Evolutionary conservation across 2,888 invertebrate genomes (phyloP), one percentile per base, ranked within the genome.

Genomic region (Tholera decimalis): DNA sequence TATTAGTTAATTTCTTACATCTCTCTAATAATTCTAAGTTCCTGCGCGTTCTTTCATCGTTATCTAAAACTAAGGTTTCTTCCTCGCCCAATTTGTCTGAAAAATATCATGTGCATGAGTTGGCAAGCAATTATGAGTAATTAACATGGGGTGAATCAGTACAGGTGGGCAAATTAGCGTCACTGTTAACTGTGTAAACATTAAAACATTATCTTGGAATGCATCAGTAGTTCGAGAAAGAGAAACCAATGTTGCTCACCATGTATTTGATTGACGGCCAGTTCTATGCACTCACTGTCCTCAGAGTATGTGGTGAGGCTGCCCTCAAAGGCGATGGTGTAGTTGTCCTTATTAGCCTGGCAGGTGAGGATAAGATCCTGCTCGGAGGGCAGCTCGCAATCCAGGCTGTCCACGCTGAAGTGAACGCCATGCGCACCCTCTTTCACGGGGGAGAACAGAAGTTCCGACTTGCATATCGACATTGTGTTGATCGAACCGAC

Each of bases 271-370:
- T 92, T 95, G 94, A 95, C 95, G 92, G 93, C 89, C 67, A 89
- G 84, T 89, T 95, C 95, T 77, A 86, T 95, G 92, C 97, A 97
- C 93, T 97, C 97, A 88, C 97, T 98, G 89, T 97, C 98, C 93
- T 98, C 98, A 58, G 98, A 98, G 92, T 97, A 98, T 96, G 97
- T 97, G 78, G 97, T 97, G 83, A 97, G 96, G 85, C 98, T 98
- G 87, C 98, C 98, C 95, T 98, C 98, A 86, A 99, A 99, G 80
- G 98, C 98, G 87, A 99, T 98, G 76, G 98, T 99, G 91, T 99
- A 99, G 95, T 99, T 99, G 93, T 98, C 98, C 95, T 98, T 98
- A 92, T 98, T 98, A 73, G 98, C 98, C 93, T 98, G 98, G 92
- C 98, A 99, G 73, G 98, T 98, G 79, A 98, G 96, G 91, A 98